Base-by-base conservation (phyloP, 2,888 invertebrate genomes). In the Omphaloscelis lunosa region DNA sequence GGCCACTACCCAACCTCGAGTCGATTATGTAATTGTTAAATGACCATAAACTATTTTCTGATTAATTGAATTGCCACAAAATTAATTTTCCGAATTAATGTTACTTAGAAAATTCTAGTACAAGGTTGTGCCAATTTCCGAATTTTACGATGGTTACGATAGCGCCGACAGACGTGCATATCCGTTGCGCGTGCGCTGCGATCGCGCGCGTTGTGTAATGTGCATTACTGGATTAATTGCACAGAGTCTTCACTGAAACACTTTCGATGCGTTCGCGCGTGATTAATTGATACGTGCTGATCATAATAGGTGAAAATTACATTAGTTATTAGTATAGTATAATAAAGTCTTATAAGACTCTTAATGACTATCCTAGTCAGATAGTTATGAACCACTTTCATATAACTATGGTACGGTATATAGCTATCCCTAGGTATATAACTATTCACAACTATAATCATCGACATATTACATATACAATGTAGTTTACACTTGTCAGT, bases 151-250 rank as follows among this genome's bases (percentile, higher is more conserved):
- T 58, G 51, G 53, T 76, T 76, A 67, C 81, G 62, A 68, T 72
- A 72, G 59, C 62, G 48, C n/a, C 17, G n/a, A 53, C 56, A 72
- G 69, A 76, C 75, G 34, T 73, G 83, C 75, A 79, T 86, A 88
- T 86, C 72, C 75, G 77, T 41, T 88, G 86, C 78, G 87, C 69
- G 69, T 81, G 82, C 79, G 76, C 63, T 53, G 65, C 72, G 23
- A 75, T 12, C 58, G 63, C 34, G 66, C 67, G 39, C 51, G 34
- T 86, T 86, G 74, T 79, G 79, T 72, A 88, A 85, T 70, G 71
- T 75, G 74, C 51, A 79, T 86, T 86, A 71, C 59, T 84, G 72
- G 59, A 83, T 67, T 56, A 53, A 63, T 86, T 66, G 76, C 80
- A 53, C 51, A 53, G 61, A 59, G 15, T 65, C 39, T 80, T 69